Base-by-base conservation (phyloP, 2,113 vertebrate genomes). In the Phycodurus eques region DNA sequence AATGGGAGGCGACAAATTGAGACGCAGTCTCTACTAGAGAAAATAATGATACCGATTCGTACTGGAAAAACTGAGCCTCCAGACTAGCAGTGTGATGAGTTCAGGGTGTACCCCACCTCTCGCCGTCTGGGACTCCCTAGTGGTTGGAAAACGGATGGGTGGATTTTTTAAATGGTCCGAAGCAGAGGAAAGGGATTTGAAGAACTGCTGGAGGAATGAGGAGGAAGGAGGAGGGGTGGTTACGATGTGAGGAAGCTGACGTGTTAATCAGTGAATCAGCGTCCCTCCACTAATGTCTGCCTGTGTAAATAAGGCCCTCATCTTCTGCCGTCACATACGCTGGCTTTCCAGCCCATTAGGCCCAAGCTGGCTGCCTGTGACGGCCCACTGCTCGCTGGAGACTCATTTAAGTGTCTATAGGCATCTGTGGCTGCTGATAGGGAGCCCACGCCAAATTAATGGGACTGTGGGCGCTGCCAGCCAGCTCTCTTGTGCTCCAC, bases 381-480 rank as follows among this genome's bases (percentile, higher is more conserved):
- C 92, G 93, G 93, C 93, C 93, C 83, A 73, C 78, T 73, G 91
- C 95, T 94, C 95, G 89, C 94, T 89, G 85, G 94, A 96, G 95
- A 95, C 95, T 95, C 94, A 94, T 98, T 96, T 95, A 95, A 93
- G 95, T 94, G 95, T 96, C 95, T 94, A 92, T 93, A 94, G 95
- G 95, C 96, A 97, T 97, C 96, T 97, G 97, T 95, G 95, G 94
- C 93, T 94, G 93, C 94, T 95, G 96, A 98, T 97, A 96, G 94
- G 95, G 94, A 95, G 95, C 93, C 94, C 93, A 94, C 92, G 93
- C 95, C 94, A 97, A 97, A 98, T 98, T 96, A 97, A 97, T 97
- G 94, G 92, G 92, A 89, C 84, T 85, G 90, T 87, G 93, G 91
- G 93, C 92, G 87, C 93, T 92, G 92, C 94, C 93, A 92, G 93